Base-by-base conservation (phyloP, 2,113 vertebrate genomes). In the Pao palembangensis region DNA sequence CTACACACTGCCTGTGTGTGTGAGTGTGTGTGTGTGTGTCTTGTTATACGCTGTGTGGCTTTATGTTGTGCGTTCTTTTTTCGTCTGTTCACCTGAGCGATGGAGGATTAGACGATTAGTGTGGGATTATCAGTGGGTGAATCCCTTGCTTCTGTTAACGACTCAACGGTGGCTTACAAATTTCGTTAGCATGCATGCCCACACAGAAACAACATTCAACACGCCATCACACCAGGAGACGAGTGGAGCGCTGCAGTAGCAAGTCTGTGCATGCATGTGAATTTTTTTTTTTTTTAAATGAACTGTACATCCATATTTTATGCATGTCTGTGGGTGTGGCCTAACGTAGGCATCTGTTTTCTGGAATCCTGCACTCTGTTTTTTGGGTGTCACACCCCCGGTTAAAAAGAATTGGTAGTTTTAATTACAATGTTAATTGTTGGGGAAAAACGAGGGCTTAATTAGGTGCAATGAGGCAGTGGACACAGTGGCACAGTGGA, bases 381-480 rank as follows among this genome's bases (percentile, higher is more conserved):
- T 51, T 49, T 59, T 55, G 55, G 43, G 88, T 80, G 90, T 85
- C 87, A 88, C 67, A 78, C 71, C 80, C 69, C 46, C 73, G 70
- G 78, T 85, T 87, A 87, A 91, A 85, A 77, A 80, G 84, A 82
- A 73, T 61, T 76, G 85, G 83, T 77, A 91, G 85, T 93, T 94
- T 93, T 92, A 95, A 96, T 96, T 92, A 94, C 93, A 92, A 88
- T 91, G 92, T 93, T 95, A 96, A 96, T 94, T 96, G 93, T 93
- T 91, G 92, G 91, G 91, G 94, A 93, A 94, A 93, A 93, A 95
- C 92, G 92, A n/a, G 90, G 91, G 89, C 90, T 93, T 94, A 94
- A 93, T 94, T 93, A 94, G 92, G 85, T 90, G 91, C 92, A 94
- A 94, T 94, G 93, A 95, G 91, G 90, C 91, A 93, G 93, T 91